Evolutionary conservation across 1,140 invertebrate species (phyloP), one percentile per base, ranked within the genome.

Genomic region (Harlomillsia oculata): DNA sequence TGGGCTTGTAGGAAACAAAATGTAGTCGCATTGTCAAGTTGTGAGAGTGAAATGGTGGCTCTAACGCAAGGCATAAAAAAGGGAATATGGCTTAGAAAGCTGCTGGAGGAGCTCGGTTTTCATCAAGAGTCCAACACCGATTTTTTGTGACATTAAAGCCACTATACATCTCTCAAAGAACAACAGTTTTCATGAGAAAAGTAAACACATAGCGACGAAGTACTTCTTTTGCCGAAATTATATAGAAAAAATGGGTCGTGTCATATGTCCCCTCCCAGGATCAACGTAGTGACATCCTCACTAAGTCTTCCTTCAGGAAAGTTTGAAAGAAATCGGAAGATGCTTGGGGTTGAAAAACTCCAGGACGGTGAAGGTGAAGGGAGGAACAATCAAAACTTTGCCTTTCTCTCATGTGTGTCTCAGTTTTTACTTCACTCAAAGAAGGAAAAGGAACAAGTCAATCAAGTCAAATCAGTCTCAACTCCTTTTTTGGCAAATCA

Each of bases 31-130:
- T 41, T 26, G 2, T 71, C 66, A n/a, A 63, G 60, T n/a, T 63
- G 67, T 5, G 70, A 72, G 64, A 64, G 68, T 1, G 72, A 73
- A 55, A 71, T 68, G 30, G 44, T 61, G 5, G 57, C 66, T 25
- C 50, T 69, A 44, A 66, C 70, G 37, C 70, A 67, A 63, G 64
- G 68, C 39, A 67, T 51, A 26, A 72, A 48, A 67, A 68, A 66
- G 69, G 68, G 32, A 54, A 56, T 69, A 3, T 70, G 64, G 60
- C 25, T 70, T 18, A 36, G 46, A 26, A 65, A 69, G 53, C 37
- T 39, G 2, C 5, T 54, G 1, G 21, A 8, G n/a, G 40, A 44
- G 3, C 29, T 43, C 16, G 20, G 21, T 3, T 5, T 16, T 2
- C 36, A 46, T 8, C 1, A 14, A 18, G 25, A 1, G 48, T 0